Base-by-base conservation (phyloP, 2,113 vertebrate genomes). In the Microcebus griseorufus region DNA sequence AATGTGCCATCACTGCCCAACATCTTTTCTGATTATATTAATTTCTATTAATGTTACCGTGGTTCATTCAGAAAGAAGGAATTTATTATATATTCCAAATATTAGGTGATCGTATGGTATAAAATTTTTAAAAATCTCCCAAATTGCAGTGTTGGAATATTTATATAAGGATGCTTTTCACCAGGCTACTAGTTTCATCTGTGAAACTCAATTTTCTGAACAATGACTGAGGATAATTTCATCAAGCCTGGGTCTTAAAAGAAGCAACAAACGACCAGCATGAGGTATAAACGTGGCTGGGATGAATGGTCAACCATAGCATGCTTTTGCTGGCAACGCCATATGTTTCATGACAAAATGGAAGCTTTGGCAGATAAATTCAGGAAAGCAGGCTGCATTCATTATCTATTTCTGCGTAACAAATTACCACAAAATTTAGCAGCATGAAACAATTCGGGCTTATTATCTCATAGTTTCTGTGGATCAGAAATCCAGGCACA, bases 171-270 rank as follows among this genome's bases (percentile, higher is more conserved):
- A 37, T 17, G 4, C 18, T 89, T 89, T 95, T 80, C 20, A 60
- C 5, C 39, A 62, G 14, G 25, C 14, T 12, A 75, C 82, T 5
- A 7, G 22, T 64, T 93, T 93, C 48, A 84, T 45, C 87, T n/a
- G 65, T n/a, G 34, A 92, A 96, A 90, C 80, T 67, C 58, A 75
- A 60, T 82, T 92, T 96, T 86, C 27, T 85, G 48, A 93, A 92
- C 73, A 78, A 83, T 53, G 42, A 72, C 82, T 85, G 29, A 69
- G 53, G 42, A 58, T 32, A 64, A 95, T 95, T 70, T 76, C 51
- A 87, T 90, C 64, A 95, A 48, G 20, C 6, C 18, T 60, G 42
- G 39, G 39, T 76, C 14, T 72, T 83, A 78, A 82, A 78, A 84
- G 22, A 92, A 32, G 45, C 3, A 65, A 32, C 13, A 81, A 82